These are phyloP conservation scores for Channa maculata DNA, from an alignment of 2,113 vertebrate species.

Conservation along the genomic window DNA sequence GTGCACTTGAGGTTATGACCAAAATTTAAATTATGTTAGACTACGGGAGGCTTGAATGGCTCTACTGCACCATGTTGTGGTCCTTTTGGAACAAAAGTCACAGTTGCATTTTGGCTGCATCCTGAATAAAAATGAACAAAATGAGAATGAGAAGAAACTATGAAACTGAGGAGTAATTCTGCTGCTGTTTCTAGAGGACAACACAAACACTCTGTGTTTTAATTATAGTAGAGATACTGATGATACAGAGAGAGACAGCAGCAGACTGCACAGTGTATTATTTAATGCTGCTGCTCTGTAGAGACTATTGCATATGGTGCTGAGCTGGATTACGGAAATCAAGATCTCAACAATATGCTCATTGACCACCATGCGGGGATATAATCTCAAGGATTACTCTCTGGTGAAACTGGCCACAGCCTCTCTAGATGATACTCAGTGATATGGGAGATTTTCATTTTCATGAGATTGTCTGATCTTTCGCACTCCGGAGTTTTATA, in stretches of 20 bases:
- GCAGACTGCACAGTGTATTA: conserved; percentile 45
- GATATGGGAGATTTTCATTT: conserved; percentile 47
- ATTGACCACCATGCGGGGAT: conserved; percentile 72
- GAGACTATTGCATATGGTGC: conserved; percentile 66
- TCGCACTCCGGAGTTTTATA: conserved; percentile 35
- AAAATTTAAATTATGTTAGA: conserved; percentile 65
- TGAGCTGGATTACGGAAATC: conserved; percentile 78
- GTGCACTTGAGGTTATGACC: conserved; percentile 62
- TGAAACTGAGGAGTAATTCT: not conserved
- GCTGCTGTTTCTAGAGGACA: not conserved
- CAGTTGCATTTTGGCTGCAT: not conserved
- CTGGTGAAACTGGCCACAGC: conserved; percentile 52
- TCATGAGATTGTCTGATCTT: conserved; percentile 37
- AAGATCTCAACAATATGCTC: conserved; percentile 80
- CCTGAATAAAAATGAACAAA: conserved; percentile 9
- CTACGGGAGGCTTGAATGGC: conserved; percentile 33
- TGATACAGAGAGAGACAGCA: conserved; percentile 10
- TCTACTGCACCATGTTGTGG: not conserved
- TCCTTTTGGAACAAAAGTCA: conserved; percentile 7
- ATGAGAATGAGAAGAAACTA: conserved; percentile 3
- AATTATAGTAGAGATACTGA: conserved; percentile 42
- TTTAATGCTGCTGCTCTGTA: conserved; percentile 55
- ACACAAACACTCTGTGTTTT: conserved; percentile 4
- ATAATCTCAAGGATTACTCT: conserved; percentile 80
- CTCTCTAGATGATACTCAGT: conserved; percentile 54